A percentile compares a stretch with the other conserved stretches of the same genome.
Evolutionary conservation across 2,113 vertebrate genomes (phyloP).

Genomic region (Okapia johnstoni): DNA sequence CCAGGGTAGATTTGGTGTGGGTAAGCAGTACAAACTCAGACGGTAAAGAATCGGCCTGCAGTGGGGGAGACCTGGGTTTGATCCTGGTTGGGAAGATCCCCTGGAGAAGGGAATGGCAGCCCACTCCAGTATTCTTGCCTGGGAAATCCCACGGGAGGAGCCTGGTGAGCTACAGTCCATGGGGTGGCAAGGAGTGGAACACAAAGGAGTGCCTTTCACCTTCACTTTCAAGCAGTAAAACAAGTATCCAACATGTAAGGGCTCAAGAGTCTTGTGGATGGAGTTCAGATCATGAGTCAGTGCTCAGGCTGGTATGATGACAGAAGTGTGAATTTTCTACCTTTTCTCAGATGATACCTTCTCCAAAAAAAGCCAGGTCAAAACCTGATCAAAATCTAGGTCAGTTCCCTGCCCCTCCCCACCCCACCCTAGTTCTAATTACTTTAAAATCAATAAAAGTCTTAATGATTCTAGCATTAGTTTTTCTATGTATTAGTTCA

Average conservation of each 20-base stretch:
- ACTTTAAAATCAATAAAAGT: not conserved
- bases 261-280: not conserved
- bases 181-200: not conserved
- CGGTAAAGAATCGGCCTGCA: not conserved
- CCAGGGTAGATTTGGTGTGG: not conserved
- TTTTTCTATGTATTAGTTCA: not conserved
- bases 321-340: not conserved
- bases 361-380: not conserved
- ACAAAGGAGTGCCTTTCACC: not conserved
- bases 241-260: not conserved
- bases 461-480: not conserved
- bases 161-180: not conserved
- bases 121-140: not conserved
- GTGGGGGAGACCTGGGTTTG: not conserved
- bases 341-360: not conserved
- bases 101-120: not conserved
- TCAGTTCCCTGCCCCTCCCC: not conserved
- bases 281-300: not conserved
- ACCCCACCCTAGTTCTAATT: not conserved
- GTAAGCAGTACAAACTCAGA: not conserved
- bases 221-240: not conserved
- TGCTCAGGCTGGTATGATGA: not conserved
- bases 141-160: not conserved
- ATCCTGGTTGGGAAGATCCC: not conserved
- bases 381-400: not conserved